Evolutionary conservation across 1,140 invertebrate genomes (phyloP), one percentile per base, ranked within the genome.

Genomic region (Euschistus heros): DNA sequence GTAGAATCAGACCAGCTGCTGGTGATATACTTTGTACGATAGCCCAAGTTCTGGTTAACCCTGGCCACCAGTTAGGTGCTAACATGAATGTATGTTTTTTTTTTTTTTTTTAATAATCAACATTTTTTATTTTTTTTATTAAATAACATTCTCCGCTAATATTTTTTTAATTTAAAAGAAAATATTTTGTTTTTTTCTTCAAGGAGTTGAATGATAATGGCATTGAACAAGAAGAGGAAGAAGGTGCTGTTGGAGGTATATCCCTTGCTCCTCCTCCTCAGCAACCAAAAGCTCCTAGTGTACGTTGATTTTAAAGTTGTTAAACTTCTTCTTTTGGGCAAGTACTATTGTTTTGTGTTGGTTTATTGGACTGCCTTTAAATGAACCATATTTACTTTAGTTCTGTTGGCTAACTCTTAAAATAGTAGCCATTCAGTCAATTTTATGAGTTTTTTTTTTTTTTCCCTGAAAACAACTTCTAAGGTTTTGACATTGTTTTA

Each of bases 181-280:
- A 30, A 30, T 7, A 30, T 30, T 4, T 6, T 57, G 2, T 2
- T 57, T 10, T 50, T 50, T 57, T 57, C 6, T 57, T 57, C 7
- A 14, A 57, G 54, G 54, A 57, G 18, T 20, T 57, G 7, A 24
- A 57, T 17, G 54, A 57, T 20, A 24, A 27, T 60, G 27, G 18
- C 15, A 33, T 59, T 3, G 65, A 66, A 30, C 60, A 62, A 22
- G 33, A 44, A 13, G 65, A 62, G 18, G 65, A 66, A 30, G 65
- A 66, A 63, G 65, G 65, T 7, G 65, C 65, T 37, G 65, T 66
- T 33, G 65, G 65, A 62, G 65, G 65, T 15, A 24, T 66, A 22
- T 47, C 61, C 37, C 46, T 66, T 15, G 30, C 33, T 17, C 42
- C 44, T 5, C 42, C 44, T 17, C 14, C 30, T 26, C 52, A 6